Percentiles rank a stretch among this genome's conserved stretches.
These are phyloP conservation scores for Kuschelorhynchus macadamiae DNA, from an alignment of 2,888 invertebrate genomes.

Conservation along the genomic window DNA sequence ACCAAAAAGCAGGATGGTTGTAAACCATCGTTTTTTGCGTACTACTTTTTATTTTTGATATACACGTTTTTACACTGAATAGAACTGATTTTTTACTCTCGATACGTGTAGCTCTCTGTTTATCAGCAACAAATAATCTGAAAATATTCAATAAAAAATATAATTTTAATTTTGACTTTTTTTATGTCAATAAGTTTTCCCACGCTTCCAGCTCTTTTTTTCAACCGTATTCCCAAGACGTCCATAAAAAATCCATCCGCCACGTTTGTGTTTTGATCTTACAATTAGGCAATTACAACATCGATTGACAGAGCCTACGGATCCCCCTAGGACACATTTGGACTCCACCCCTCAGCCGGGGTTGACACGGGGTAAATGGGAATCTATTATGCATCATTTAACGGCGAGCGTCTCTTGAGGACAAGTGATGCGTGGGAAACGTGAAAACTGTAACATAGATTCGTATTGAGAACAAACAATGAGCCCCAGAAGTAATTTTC, in stretches of 20 bases:
- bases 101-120: too few relatives aligned
- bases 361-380: slow-evolving; percentile 24
- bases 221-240: slow-evolving; percentile 52
- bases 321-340: slow-evolving; percentile 45
- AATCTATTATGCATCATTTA: slow-evolving; percentile 49
- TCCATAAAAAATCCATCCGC: slow-evolving; percentile 57
- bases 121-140: too few relatives aligned
- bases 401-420: slow-evolving; percentile 33
- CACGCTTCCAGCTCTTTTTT: slow-evolving; percentile 13
- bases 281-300: slow-evolving; percentile 60
- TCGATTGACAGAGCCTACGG: slow-evolving; percentile 28
- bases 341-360: slow-evolving; percentile 30
- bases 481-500: too few relatives aligned
- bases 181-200: slow-evolving; percentile 15
- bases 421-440: slow-evolving; percentile 41
- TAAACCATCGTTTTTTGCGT: too few relatives aligned
- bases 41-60: too few relatives aligned
- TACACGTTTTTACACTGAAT: too few relatives aligned
- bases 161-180: too few relatives aligned
- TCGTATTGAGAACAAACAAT: too few relatives aligned
- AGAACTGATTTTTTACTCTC: too few relatives aligned
- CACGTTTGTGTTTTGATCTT: slow-evolving; percentile 57
- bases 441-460: neutral
- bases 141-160: too few relatives aligned
- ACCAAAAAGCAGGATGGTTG: too few relatives aligned